Percentiles rank a stretch among this genome's conserved stretches.
These are phyloP conservation scores for Engraulis encrasicolus DNA, from an alignment of 2,113 vertebrate genomes.

Conservation along the genomic window DNA sequence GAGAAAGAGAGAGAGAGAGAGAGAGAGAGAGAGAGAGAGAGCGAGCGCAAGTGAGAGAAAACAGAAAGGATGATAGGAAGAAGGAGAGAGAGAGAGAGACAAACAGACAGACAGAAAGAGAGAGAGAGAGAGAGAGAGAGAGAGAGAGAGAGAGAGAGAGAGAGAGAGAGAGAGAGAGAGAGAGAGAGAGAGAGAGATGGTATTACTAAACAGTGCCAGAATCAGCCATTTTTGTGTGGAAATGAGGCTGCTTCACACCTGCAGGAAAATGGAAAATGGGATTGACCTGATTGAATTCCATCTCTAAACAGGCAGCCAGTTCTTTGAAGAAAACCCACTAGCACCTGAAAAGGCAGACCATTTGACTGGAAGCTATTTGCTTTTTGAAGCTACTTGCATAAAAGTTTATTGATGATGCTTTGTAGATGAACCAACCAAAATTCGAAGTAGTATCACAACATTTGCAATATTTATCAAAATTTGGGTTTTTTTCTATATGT, in stretches of 20 bases:
- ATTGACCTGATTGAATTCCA: conserved; percentile 12
- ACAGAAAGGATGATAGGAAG: too few species aligned
- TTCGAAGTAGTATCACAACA: not conserved
- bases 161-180: not conserved
- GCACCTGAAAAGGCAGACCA: not conserved
- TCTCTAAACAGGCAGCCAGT: not conserved
- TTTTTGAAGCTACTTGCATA: not conserved
- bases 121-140: not conserved
- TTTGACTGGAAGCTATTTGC: not conserved
- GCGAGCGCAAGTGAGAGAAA: too few species aligned
- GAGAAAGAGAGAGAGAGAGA: not conserved
- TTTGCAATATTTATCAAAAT: too few species aligned
- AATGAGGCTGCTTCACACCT: conserved; percentile 10
- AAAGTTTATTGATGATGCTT: too few species aligned
- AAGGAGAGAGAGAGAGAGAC: not conserved
- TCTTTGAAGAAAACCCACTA: not conserved
- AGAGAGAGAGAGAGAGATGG: not conserved
- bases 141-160: too few species aligned
- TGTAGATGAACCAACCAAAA: too few species aligned
- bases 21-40: too few species aligned
- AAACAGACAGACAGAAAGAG: too few species aligned
- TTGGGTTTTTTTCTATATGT: too few species aligned
- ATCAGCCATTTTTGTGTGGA: not conserved
- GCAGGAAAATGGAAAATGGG: conserved; percentile 5
- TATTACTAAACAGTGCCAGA: not conserved